phyloP scores from a whole-genome alignment of 2,888 invertebrate species.

The Nowickia ferox region DNA sequence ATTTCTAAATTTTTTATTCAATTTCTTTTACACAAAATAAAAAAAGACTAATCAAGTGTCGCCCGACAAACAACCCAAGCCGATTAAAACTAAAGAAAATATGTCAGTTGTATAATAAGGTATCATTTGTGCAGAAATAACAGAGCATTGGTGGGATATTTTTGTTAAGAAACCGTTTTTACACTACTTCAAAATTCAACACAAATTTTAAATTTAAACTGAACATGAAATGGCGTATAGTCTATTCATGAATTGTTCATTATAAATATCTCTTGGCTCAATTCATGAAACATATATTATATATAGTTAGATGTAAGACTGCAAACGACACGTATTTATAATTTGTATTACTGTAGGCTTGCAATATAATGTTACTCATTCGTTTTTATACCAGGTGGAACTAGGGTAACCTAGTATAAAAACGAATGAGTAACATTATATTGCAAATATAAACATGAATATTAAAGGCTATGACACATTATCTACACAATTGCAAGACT shows the following conservation, averaged over 20 bases:
- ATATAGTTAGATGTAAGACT: too few species aligned
- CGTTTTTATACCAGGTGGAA: too few species aligned
- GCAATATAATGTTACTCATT: too few species aligned
- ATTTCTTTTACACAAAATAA: conserved; percentile 8
- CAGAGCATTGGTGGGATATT: neutral
- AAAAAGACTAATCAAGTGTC: conserved; percentile 1
- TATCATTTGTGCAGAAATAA: conserved; percentile 18
- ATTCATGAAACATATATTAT: too few species aligned
- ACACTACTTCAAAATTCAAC: neutral
- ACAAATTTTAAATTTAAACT: conserved; percentile 9
- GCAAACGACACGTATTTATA: too few species aligned
- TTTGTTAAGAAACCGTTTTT: neutral
- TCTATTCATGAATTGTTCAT: neutral
- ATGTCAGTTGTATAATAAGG: conserved; percentile 28
- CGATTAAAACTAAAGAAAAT: conserved; percentile 16
- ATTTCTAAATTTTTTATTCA: neutral
- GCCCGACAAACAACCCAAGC: conserved; percentile 66
- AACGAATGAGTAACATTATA: too few species aligned
- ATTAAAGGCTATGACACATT: too few species aligned
- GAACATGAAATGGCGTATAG: neutral
- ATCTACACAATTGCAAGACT: too few species aligned
- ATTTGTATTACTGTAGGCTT: too few species aligned
- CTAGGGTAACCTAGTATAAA: too few species aligned
- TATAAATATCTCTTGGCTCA: neutral
- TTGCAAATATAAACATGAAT: too few species aligned